Conservation (phyloP, 2,888 invertebrate genomes). For the Platerodrilus igneus region DNA sequence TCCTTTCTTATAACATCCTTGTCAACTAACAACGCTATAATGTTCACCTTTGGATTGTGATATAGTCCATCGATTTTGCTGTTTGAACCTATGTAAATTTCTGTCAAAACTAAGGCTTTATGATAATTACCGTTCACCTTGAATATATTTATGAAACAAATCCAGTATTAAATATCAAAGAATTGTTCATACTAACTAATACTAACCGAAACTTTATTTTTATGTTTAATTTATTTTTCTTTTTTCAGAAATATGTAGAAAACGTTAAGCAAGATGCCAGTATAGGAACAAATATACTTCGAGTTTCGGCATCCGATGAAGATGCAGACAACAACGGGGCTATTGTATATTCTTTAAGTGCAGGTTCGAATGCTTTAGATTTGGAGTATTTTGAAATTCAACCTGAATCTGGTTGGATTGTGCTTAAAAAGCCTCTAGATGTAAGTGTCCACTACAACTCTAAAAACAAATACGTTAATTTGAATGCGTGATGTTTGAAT, state of each 20-base stretch:
- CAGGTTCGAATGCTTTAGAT: conserved; percentile 82
- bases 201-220: too few species aligned
- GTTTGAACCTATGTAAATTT: too few species aligned
- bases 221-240: too few species aligned
- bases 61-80: too few species aligned
- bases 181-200: too few species aligned
- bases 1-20: too few species aligned
- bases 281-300: conserved; percentile 88
- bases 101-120: too few species aligned
- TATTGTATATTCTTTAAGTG: conserved; percentile 85
- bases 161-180: too few species aligned
- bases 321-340: conserved; percentile 97
- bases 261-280: conserved; percentile 96
- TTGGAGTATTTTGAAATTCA: conserved; percentile 96
- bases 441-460: conserved; percentile 66
- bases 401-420: conserved; percentile 96
- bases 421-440: conserved; percentile 90
- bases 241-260: conserved; percentile 92
- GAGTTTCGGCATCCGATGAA: conserved; percentile 94
- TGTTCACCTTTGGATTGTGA: too few species aligned
- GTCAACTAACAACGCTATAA: too few species aligned
- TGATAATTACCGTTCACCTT: too few species aligned
- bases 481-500: conserved; percentile 23
- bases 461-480: conserved; percentile 28
- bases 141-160: too few species aligned